Evolutionary conservation across 92 coral and sea anemone species (phyloP), one percentile per base, ranked within the genome.

Genomic region (Heliopora coerulea): DNA sequence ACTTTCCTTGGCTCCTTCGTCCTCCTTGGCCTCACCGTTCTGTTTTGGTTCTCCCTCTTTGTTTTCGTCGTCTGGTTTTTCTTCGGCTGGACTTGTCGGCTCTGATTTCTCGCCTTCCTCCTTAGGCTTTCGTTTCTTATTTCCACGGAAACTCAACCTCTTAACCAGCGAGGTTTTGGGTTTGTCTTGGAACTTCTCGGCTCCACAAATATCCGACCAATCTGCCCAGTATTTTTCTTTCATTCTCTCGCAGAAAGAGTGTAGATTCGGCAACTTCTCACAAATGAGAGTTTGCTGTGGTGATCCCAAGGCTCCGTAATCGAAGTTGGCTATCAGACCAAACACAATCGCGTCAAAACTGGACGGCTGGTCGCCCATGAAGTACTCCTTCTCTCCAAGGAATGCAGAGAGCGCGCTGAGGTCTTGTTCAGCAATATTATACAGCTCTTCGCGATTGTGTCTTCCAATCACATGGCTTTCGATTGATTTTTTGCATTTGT

Each of bases 401-500:
- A 86, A 80, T 62, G 91, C 56, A 6, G 91, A 81, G 49, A 86
- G 62, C 20, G 99, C 85, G 26, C 87, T 82, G 65, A 95, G 74
- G 70, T 95, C 99, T 69, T 78, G 77, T 84, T 90, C 99, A 64
- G 96, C 96, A 66, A 95, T 90, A 56, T 88, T 84, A 54, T 95
- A 95, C 41, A 95, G 87, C 56, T 95, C 96, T 68, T 95, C 99
- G 57, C 89, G 91, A 42, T 88, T 88, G 70, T 95, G 95, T 73
- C 91, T 88, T 46, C 99, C 99, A 56, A 95, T 95, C 9, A 88
- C 96, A 73, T 95, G 99, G 39, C 95, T 96, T 79, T 95, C 97
- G 84, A 95, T 81, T 61, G 96, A 95, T 66, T 95, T 95, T 59
- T 88, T 87, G 79, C 99, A 95, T 67, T 95, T 95, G 77, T 86